Conservation (phyloP, 2,888 invertebrate species). For the Zelleria hepariella region DNA sequence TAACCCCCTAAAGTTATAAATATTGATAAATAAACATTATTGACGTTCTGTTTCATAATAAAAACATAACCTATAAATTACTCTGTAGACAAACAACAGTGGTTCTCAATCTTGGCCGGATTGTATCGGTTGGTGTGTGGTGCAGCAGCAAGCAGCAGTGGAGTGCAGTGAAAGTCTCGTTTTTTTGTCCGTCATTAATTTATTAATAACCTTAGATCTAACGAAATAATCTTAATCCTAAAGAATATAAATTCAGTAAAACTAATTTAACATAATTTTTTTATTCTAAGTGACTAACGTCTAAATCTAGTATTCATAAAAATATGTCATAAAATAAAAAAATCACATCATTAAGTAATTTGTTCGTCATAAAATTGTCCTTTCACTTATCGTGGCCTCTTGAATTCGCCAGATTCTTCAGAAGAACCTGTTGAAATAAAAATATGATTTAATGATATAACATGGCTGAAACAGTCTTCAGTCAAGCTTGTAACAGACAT, state of each 20-base stretch:
- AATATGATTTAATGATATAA: not conserved
- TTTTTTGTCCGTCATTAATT: no score
- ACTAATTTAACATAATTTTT: conserved; percentile 30
- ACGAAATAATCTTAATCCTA: not conserved
- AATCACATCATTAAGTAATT: conserved; percentile 58
- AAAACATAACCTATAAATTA: not conserved
- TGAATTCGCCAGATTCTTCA: conserved; percentile 62
- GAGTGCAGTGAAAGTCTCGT: no score
- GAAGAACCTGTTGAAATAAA: conserved; percentile 46
- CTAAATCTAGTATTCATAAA: conserved; percentile 24
- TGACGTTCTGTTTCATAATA: no score
- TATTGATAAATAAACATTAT: no score
- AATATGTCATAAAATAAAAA: conserved; percentile 30
- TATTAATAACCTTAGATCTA: not conserved
- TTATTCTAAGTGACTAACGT: conserved; percentile 61
- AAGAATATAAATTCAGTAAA: not conserved
- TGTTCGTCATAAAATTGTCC: conserved; percentile 3
- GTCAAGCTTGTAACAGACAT: no score
- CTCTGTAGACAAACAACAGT: no score
- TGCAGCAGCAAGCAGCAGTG: not conserved
- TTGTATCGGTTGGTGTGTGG: not conserved
- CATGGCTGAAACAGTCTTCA: no score
- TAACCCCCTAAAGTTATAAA: no score
- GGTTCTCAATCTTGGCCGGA: not conserved
- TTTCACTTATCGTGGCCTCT: conserved; percentile 52